Percentiles rank a stretch among this genome's conserved stretches.
These are phyloP conservation scores for Macrosoma leucophasiata DNA, from an alignment of 2,888 invertebrate species.

Conservation along the genomic window DNA sequence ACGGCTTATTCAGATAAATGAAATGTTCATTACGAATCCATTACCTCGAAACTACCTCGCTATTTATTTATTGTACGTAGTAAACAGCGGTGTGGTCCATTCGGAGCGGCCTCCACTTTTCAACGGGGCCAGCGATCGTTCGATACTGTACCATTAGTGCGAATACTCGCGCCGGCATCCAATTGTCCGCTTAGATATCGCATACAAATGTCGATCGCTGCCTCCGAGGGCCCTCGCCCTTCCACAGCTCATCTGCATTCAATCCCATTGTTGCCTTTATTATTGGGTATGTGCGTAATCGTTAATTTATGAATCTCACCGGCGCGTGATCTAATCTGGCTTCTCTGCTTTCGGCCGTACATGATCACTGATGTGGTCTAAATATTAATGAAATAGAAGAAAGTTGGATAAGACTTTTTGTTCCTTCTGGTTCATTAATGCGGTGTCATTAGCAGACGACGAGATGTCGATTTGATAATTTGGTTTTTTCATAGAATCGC, in stretches of 20 bases:
- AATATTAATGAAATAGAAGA: too few species aligned
- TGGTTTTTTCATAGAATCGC: too few species aligned
- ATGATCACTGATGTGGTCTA: background rate
- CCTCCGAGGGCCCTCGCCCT: slow-evolving; percentile 31
- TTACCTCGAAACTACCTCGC: slow-evolving; percentile 9
- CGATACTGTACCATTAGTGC: slow-evolving; percentile 75
- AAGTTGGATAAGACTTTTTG: too few species aligned
- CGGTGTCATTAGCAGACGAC: too few species aligned
- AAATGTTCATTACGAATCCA: slow-evolving; percentile 8
- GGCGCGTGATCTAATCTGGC: background rate
- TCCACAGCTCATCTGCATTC: slow-evolving; percentile 69
- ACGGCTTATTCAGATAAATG: too few species aligned
- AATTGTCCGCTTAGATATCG: slow-evolving; percentile 75
- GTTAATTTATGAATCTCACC: slow-evolving; percentile 70
- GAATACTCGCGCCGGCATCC: slow-evolving; percentile 72
- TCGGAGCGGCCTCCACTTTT: slow-evolving; percentile 65
- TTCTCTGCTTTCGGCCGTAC: background rate
- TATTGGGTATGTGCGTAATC: slow-evolving; percentile 67
- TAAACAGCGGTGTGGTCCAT: slow-evolving; percentile 62
- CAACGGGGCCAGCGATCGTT: slow-evolving; percentile 61
- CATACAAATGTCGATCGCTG: slow-evolving; percentile 73
- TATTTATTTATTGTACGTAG: slow-evolving; percentile 62
- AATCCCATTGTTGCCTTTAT: slow-evolving; percentile 74
- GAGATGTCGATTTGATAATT: too few species aligned
- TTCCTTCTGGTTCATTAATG: too few species aligned